These are phyloP conservation scores for Chesias legatella DNA, from an alignment of 2,888 invertebrate species.

Conservation along the genomic window DNA sequence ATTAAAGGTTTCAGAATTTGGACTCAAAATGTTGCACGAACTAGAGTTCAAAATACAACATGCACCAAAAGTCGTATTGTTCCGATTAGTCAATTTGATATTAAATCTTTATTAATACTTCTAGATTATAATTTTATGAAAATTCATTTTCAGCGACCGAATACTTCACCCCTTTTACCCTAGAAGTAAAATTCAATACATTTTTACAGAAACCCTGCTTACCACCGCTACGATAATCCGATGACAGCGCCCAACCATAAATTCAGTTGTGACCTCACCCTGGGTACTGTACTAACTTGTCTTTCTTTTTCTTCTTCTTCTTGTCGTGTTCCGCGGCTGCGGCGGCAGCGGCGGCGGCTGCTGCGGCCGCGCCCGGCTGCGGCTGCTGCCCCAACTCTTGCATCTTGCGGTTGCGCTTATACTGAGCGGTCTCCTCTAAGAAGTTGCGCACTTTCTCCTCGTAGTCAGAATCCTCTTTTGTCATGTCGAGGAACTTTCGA, in stretches of 20 bases:
- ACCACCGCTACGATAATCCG: too few species aligned
- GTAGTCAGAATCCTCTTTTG: constrained; percentile 91
- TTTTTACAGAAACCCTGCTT: not conserved
- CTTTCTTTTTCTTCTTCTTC: constrained; percentile 78
- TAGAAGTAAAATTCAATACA: too few species aligned
- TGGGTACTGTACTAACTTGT: constrained; percentile 59
- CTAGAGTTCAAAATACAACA: too few species aligned
- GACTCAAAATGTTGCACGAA: too few species aligned
- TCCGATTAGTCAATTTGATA: too few species aligned
- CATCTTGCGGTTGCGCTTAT: constrained; percentile 85
- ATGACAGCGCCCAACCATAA: not conserved
- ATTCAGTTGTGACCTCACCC: not conserved
- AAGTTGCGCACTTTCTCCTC: constrained; percentile 93
- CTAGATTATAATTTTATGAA: too few species aligned
- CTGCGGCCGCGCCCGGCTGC: constrained; percentile 61
- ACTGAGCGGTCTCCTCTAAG: constrained; percentile 89
- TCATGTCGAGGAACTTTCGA: constrained; percentile 87
- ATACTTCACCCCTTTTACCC: too few species aligned
- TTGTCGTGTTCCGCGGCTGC: constrained; percentile 62
- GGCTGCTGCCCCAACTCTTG: constrained; percentile 83
- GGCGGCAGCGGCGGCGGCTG: constrained; percentile 74
- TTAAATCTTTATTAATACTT: too few species aligned
- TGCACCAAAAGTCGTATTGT: too few species aligned
- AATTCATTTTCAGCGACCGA: too few species aligned
- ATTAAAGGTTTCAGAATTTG: too few species aligned